A percentile compares a stretch with the other conserved stretches of the same genome.
Evolutionary conservation across 1,140 invertebrate species (phyloP).

Genomic region (Teleopsis dalmanni): DNA sequence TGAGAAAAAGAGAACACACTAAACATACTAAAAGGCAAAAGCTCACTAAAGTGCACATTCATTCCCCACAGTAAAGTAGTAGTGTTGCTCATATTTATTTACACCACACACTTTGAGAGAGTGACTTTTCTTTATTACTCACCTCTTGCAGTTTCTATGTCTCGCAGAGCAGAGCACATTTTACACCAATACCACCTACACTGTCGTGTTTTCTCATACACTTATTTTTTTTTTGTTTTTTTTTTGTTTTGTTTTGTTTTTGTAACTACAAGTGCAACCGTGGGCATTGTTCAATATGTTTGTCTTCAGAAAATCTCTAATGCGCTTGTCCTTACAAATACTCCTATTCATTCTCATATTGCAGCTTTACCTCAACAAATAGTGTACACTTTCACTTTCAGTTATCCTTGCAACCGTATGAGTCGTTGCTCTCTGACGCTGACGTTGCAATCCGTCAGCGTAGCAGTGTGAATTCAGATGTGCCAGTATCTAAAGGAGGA

Average conservation of each 20-base stretch:
- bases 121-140: background rate
- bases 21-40: background rate
- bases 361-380: background rate
- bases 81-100: background rate
- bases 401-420: conserved; percentile 6
- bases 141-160: too few species aligned
- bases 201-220: too few species aligned
- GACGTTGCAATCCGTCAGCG: background rate
- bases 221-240: too few species aligned
- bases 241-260: too few species aligned
- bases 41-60: too few species aligned
- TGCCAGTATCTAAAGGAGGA: too few species aligned
- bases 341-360: background rate
- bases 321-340: conserved; percentile 5
- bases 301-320: too few species aligned
- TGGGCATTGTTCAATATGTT: too few species aligned
- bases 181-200: too few species aligned
- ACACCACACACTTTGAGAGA: background rate
- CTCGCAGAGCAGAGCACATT: too few species aligned
- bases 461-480: background rate
- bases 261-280: too few species aligned
- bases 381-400: conserved; percentile 7
- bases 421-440: conserved; percentile 15
- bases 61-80: background rate
- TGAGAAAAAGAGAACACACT: background rate